Base-by-base conservation (phyloP, 2,113 vertebrate genomes). In the Chionis minor region DNA sequence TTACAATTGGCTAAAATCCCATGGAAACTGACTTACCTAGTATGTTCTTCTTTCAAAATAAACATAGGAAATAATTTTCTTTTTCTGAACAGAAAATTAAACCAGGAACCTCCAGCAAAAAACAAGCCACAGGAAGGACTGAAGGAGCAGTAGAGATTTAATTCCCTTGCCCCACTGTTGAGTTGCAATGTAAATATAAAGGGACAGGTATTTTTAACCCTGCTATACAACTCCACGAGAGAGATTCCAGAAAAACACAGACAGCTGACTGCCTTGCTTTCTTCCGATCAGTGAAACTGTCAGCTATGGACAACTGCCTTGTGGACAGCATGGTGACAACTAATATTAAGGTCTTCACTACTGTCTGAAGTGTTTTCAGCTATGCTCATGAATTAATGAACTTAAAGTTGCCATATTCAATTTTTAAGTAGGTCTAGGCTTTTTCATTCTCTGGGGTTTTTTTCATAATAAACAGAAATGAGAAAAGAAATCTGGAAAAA, bases 121-220 rank as follows among this genome's bases (percentile, higher is more conserved):
- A 44, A 47, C 5, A 86, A 86, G 38, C 10, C 45, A 44, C 6
- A 38, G 26, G 61, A 92, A 81, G 10, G 10, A 58, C n/a, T 58
- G 7, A 7, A 82, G 42, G 5, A 92, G 26, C 32, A 77, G 35
- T 0, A 66, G 18, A 70, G 6, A 30, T 67, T n/a, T 75, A 49
- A 56, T 16, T 40, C 1, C 23, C 22, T 1, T 12, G 20, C 7
- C 3, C 47, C 4, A 8, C 27, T 14, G 0, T 55, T 52, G 26
- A 11, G 17, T 27, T 79, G 14, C 52, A 86, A 18, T 7, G 33
- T 12, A 86, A 22, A 74, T 55, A 10, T 33, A 30, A 26, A 74
- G 11, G 3, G 27, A 78, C 1, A 33, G 19, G 1, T 56, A 70
- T 14, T 78, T 92, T 78, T 54, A 81, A 78, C 32, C 35, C 7